Base-by-base conservation (phyloP, 2,888 invertebrate genomes). In the Philhelius pedissequus region DNA sequence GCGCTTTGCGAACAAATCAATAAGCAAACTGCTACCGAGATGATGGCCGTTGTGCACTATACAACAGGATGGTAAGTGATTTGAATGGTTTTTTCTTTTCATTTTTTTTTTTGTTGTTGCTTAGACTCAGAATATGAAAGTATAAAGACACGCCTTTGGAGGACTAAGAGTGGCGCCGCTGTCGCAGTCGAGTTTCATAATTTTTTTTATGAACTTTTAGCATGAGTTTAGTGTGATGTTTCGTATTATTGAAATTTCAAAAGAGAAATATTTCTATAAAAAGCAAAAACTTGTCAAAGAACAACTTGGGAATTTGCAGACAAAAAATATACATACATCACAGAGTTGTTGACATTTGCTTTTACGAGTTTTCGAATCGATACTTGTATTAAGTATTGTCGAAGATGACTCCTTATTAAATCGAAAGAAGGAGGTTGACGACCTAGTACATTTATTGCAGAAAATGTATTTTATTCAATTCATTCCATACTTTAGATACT, bases 31-130 rank as follows among this genome's bases (percentile, higher is more conserved):
- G 90, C 92, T 86, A 93, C 92, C 86, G 93, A 93, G 90, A 93
- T 93, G 89, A 93, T 93, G 93, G 93, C 93, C 75, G 93, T 95
- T 87, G 94, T 95, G 52, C 95, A 95, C 90, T 94, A 94, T 89
- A 95, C 95, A 60, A 94, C 94, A 88, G 95, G 95, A 90, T 96
- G 96, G 96, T 95, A 91, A 94, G 89, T 89, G 75, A 58, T 66
- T 81, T 83, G 15, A 60, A 75, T 9, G 4, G 5, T 27, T 60
- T 60, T 60, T 15, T 27, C 27, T 27, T 15, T 81, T 71, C 54
- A 27, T 27, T 52, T 27, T 15, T 81, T 71, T 62, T 38, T 27
- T 38, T 58, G 62, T 62, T 43, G 4, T 40, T 50, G 25, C 27
- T 50, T 52, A n/a, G n/a, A 9, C 15, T 52, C 5, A 25, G 9